phyloP scores from a whole-genome alignment of 2,797 vertebrate species.

The Gobio occitaniae region DNA sequence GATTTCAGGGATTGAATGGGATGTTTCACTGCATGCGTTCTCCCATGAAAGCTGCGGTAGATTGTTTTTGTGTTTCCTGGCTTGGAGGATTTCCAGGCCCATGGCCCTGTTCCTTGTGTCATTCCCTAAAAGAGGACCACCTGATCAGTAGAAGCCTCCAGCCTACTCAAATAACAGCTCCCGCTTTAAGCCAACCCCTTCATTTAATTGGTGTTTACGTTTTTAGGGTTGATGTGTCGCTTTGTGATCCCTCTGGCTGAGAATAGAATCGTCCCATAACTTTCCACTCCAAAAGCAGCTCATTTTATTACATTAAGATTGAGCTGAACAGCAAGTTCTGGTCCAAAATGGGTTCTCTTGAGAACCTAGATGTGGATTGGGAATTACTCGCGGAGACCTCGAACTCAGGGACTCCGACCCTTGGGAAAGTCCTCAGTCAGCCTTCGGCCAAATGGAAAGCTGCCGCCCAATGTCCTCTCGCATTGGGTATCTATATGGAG shows the following conservation, averaged over 20 bases:
- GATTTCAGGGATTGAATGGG: background rate
- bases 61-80: slow-evolving; percentile 49
- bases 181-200: slow-evolving; percentile 14
- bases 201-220: slow-evolving; percentile 58
- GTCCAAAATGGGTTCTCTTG: slow-evolving; percentile 62
- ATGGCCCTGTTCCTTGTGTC: slow-evolving; percentile 39
- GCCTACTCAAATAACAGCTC: slow-evolving; percentile 49
- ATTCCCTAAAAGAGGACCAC: slow-evolving; percentile 44
- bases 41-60: background rate
- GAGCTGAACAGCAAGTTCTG: slow-evolving; percentile 42
- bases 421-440: slow-evolving; percentile 67
- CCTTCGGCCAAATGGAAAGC: slow-evolving; percentile 81
- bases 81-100: slow-evolving; percentile 50
- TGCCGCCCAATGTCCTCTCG: slow-evolving; percentile 65
- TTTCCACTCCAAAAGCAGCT: slow-evolving; percentile 55
- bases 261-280: slow-evolving; percentile 52
- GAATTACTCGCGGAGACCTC: slow-evolving; percentile 64
- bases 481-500: slow-evolving; percentile 56
- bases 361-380: slow-evolving; percentile 51
- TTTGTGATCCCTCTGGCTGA: slow-evolving; percentile 37
- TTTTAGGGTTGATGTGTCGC: slow-evolving; percentile 25
- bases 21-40: background rate
- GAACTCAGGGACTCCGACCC: slow-evolving; percentile 56
- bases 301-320: slow-evolving; percentile 32
- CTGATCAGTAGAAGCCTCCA: slow-evolving; percentile 43